These are phyloP conservation scores for Valencia hispanica DNA, from an alignment of 2,797 vertebrate species.

Conservation along the genomic window DNA sequence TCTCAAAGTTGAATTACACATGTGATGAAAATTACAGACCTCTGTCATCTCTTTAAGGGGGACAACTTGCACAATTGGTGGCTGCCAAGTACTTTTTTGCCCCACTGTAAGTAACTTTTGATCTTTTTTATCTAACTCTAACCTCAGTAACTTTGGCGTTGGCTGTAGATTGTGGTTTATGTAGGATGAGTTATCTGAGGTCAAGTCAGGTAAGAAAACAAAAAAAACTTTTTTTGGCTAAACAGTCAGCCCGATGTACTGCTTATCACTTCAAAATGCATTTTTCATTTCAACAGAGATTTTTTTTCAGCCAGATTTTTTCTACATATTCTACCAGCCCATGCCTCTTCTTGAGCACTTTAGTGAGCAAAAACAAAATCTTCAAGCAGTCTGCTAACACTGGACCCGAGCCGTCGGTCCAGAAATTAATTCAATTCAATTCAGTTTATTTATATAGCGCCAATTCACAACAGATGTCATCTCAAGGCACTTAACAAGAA, in stretches of 20 bases:
- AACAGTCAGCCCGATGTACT: neutral
- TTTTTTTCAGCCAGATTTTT: neutral
- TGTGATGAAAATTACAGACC: too few species aligned
- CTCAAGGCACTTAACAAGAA: too few species aligned
- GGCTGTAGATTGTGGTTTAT: neutral
- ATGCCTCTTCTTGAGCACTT: neutral
- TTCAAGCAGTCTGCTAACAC: constrained; percentile 3
- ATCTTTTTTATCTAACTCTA: neutral
- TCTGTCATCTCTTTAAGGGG: too few species aligned
- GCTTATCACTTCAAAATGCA: neutral
- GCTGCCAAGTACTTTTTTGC: too few species aligned
- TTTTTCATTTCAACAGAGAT: neutral
- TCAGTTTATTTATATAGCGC: too few species aligned
- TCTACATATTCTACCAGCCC: neutral
- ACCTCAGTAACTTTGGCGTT: neutral
- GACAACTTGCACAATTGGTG: too few species aligned
- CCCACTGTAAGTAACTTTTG: neutral
- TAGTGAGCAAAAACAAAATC: constrained; percentile 5
- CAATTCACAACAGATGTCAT: too few species aligned
- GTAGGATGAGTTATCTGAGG: neutral
- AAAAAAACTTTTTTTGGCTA: neutral
- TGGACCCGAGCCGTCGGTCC: constrained; percentile 10
- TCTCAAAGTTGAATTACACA: too few species aligned
- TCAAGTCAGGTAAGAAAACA: neutral
- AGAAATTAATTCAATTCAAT: too few species aligned